A percentile compares a stretch with the other conserved stretches of the same genome.
Evolutionary conservation across 2,113 vertebrate species (phyloP).

Genomic region (Sitta europaea): DNA sequence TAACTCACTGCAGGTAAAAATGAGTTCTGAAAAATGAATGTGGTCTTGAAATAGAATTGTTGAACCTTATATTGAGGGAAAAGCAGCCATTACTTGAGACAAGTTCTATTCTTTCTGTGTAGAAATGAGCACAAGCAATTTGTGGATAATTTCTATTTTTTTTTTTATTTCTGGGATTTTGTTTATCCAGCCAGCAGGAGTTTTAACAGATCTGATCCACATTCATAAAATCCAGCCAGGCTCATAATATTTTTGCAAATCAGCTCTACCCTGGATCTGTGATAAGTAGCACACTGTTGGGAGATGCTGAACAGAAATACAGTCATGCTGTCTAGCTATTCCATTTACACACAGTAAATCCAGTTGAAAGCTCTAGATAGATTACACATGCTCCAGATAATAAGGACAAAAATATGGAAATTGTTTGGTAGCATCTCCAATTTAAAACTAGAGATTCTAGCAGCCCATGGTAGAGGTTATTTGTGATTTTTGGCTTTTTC

Average conservation of each 20-base stretch:
- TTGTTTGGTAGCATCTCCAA: not conserved
- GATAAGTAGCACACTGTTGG: not conserved
- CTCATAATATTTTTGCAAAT: not conserved
- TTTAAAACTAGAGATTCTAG: not conserved
- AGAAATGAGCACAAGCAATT: not conserved
- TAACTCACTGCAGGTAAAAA: not conserved
- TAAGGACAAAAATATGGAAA: not conserved
- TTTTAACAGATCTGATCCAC: not conserved
- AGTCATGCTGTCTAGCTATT: not conserved
- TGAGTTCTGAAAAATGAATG: not conserved
- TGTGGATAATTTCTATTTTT: not conserved
- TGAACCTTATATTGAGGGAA: not conserved
- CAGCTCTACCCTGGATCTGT: not conserved
- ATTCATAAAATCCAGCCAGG: not conserved
- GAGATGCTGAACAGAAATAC: not conserved
- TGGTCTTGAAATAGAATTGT: not conserved
- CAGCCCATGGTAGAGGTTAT: not conserved
- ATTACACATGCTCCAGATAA: not conserved
- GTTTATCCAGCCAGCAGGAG: not conserved
- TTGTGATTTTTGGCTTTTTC: not conserved
- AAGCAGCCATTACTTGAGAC: not conserved
- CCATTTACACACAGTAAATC: not conserved
- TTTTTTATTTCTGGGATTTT: not conserved
- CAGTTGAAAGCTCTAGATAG: not conserved
- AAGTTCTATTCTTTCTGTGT: not conserved